Percentiles rank a stretch among this genome's conserved stretches.
phyloP scores from a whole-genome alignment of 2,797 vertebrate genomes.

The Eulemur albifrons region DNA sequence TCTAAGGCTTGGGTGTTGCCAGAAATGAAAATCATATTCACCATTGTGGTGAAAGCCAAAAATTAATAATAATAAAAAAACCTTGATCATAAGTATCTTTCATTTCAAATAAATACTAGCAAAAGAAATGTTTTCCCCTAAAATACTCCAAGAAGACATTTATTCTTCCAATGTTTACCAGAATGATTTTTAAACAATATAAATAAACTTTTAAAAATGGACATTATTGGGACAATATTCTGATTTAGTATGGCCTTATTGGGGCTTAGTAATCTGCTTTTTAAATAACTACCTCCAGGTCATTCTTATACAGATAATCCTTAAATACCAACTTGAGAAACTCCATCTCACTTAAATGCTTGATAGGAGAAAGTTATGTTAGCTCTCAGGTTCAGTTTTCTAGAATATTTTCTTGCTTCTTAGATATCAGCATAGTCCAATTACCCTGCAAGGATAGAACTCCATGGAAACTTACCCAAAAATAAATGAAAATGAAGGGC shows the following conservation, averaged over 20 bases:
- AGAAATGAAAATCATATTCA: not conserved
- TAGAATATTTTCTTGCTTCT: conserved; percentile 35
- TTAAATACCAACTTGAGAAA: not conserved
- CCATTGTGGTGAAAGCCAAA: not conserved
- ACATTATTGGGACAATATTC: not conserved
- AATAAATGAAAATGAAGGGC: conserved; percentile 63
- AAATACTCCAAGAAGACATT: not conserved
- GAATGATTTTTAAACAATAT: not conserved
- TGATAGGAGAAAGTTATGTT: not conserved
- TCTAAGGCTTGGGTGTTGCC: not conserved
- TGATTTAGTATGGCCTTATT: not conserved
- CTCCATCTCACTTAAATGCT: not conserved
- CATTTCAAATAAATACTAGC: not conserved
- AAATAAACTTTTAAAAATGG: not conserved
- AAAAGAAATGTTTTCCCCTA: not conserved
- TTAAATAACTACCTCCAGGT: not conserved
- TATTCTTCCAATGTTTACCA: not conserved
- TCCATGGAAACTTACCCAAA: conserved; percentile 71
- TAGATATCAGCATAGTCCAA: not conserved
- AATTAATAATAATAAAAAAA: not conserved
- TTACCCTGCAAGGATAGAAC: conserved; percentile 38
- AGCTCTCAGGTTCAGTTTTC: not conserved
- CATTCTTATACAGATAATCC: not conserved
- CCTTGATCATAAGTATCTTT: not conserved
- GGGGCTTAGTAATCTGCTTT: not conserved